Conservation (phyloP, 1,140 invertebrate species). For the Brevipalpus yothersi region DNA sequence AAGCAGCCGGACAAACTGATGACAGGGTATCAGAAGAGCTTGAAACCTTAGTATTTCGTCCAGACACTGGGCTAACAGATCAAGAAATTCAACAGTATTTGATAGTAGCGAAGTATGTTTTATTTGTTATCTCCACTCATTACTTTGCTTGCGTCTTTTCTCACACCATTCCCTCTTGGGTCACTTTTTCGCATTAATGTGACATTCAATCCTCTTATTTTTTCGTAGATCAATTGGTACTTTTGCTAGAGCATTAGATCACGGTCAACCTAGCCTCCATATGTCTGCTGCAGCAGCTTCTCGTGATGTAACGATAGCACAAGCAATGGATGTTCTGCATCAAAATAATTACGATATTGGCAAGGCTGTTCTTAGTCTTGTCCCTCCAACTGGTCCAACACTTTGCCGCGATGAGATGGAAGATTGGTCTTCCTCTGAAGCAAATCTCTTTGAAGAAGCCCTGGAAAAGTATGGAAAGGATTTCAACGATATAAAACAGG, state of each 20-base stretch:
- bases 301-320: conserved; percentile 85
- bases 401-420: conserved; percentile 98
- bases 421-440: conserved; percentile 97
- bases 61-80: conserved; percentile 63
- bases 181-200: not conserved
- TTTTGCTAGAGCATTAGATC: conserved; percentile 91
- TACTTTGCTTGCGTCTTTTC: not conserved
- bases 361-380: conserved; percentile 67
- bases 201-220: not conserved
- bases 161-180: not conserved
- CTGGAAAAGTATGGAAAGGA: conserved; percentile 97
- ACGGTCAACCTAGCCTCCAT: conserved; percentile 88
- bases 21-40: conserved; percentile 44
- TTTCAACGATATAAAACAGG: conserved; percentile 89
- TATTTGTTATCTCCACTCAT: not conserved
- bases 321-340: conserved; percentile 94
- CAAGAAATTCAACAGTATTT: conserved; percentile 96
- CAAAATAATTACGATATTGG: conserved; percentile 72
- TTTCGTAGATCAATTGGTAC: conserved; percentile 66
- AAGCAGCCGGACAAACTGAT: conserved; percentile 40
- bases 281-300: conserved; percentile 97
- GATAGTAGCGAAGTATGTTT: conserved; percentile 50
- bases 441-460: conserved; percentile 96
- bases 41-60: conserved; percentile 82
- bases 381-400: conserved; percentile 80